Percentiles rank a stretch among this genome's conserved stretches.
phyloP scores from a whole-genome alignment of 2,797 vertebrate genomes.

The Muscicapa striata region DNA sequence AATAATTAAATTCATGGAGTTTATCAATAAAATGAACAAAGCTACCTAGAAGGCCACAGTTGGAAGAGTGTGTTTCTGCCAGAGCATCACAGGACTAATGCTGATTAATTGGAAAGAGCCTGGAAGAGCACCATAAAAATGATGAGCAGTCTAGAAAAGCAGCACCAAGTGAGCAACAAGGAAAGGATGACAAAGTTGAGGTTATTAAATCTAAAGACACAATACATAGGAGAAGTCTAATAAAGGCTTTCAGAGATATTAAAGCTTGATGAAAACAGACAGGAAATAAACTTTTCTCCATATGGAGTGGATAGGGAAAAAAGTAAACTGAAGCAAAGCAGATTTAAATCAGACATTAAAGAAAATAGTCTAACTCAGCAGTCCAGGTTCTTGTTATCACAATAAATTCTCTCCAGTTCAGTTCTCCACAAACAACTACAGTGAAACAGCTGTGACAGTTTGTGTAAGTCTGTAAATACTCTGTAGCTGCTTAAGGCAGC shows the following conservation, averaged over 20 bases:
- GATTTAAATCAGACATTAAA: slow-evolving; percentile 19
- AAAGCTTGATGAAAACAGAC: slow-evolving; percentile 25
- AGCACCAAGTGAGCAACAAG: not conserved
- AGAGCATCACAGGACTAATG: not conserved
- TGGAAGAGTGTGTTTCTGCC: not conserved
- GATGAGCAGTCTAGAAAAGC: slow-evolving; percentile 2
- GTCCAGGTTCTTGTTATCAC: not conserved
- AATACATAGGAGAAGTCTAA: not conserved
- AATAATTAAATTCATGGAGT: not conserved
- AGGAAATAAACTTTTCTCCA: slow-evolving; percentile 21
- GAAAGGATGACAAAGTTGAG: not conserved
- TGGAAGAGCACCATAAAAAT: not conserved
- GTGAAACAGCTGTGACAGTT: not conserved
- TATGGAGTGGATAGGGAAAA: not conserved
- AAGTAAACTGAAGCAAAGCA: slow-evolving; percentile 22
- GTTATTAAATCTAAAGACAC: slow-evolving; percentile 20
- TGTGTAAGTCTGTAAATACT: not conserved
- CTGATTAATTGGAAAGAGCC: slow-evolving; percentile 13
- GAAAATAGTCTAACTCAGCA: not conserved
- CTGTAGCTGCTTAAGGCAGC: not conserved
- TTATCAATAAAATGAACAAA: not conserved
- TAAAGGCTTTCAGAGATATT: slow-evolving; percentile 34
- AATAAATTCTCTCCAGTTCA: not conserved
- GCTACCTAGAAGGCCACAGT: not conserved
- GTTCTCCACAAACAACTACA: not conserved